Percentiles rank a stretch among this genome's conserved stretches.
phyloP scores from a whole-genome alignment of 2,113 vertebrate species.

The Nothoprocta pentlandii region DNA sequence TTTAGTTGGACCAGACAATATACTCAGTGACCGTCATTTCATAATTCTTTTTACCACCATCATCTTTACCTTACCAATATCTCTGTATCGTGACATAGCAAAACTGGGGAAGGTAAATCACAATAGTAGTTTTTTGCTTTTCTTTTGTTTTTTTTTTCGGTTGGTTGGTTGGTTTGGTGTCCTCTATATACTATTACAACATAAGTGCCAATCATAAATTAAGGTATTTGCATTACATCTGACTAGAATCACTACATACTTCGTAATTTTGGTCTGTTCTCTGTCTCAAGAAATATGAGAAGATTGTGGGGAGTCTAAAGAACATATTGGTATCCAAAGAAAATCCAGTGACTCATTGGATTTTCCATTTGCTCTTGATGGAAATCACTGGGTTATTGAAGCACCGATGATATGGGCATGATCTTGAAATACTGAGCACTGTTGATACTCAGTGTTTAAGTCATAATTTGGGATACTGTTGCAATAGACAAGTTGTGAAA shows the following conservation, averaged over 20 bases:
- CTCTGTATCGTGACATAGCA: conserved; percentile 88
- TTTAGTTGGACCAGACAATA: conserved; percentile 85
- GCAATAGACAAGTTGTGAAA: not conserved
- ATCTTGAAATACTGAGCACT: not conserved
- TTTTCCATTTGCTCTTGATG: not conserved
- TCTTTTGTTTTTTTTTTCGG: not conserved
- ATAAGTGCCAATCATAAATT: not conserved
- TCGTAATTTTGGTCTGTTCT: not conserved
- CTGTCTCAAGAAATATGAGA: not conserved
- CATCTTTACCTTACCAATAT: conserved; percentile 88
- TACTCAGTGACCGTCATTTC: conserved; percentile 86
- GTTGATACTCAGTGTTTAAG: not conserved
- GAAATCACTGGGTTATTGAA: not conserved
- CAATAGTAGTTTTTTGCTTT: not conserved
- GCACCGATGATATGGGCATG: not conserved
- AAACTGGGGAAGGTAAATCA: conserved; percentile 91
- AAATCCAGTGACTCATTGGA: not conserved
- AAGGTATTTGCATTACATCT: not conserved
- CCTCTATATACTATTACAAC: not conserved
- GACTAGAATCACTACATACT: not conserved
- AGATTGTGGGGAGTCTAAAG: not conserved
- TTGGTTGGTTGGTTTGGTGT: not conserved
- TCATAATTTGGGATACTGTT: not conserved
- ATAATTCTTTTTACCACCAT: conserved; percentile 88
- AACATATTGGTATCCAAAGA: not conserved